Evolutionary conservation across 2,888 invertebrate genomes (phyloP).

Genomic region (Cryptophagus acutangulus): DNA sequence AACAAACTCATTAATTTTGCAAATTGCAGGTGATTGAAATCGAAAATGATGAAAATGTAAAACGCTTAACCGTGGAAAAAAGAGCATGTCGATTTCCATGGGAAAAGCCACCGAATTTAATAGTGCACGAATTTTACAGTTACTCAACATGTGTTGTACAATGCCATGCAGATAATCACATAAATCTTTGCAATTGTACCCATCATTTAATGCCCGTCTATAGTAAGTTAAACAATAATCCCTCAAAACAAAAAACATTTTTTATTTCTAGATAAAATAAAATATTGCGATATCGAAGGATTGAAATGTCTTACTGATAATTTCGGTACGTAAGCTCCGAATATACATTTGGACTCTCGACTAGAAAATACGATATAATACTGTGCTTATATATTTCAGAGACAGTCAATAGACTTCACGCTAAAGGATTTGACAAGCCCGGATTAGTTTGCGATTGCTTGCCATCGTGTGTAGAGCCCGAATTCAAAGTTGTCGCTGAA

Average conservation of each 20-base stretch:
- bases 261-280: conserved; percentile 45
- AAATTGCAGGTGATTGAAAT: conserved; percentile 55
- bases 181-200: conserved; percentile 56
- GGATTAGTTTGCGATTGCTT: conserved; percentile 55
- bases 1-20: no score
- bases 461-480: conserved; percentile 57
- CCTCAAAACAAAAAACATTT: neutral
- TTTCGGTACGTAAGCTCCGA: conserved; percentile 40
- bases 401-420: conserved; percentile 46
- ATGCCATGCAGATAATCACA: conserved; percentile 54
- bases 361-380: no score
- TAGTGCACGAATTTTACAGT: conserved; percentile 54
- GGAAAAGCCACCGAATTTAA: conserved; percentile 48
- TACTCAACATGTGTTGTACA: conserved; percentile 57
- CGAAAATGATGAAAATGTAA: conserved; percentile 55
- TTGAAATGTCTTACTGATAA: conserved; percentile 53
- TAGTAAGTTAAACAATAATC: conserved; percentile 51
- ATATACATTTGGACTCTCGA: conserved; percentile 5
- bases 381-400: conserved; percentile 39
- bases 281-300: conserved; percentile 53
- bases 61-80: conserved; percentile 47
- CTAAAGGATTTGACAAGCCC: conserved; percentile 45
- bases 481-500: conserved; percentile 52
- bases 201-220: conserved; percentile 58
- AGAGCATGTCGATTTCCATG: conserved; percentile 56